Conservation (phyloP, 2,113 vertebrate species). For the Arizona elegans region DNA sequence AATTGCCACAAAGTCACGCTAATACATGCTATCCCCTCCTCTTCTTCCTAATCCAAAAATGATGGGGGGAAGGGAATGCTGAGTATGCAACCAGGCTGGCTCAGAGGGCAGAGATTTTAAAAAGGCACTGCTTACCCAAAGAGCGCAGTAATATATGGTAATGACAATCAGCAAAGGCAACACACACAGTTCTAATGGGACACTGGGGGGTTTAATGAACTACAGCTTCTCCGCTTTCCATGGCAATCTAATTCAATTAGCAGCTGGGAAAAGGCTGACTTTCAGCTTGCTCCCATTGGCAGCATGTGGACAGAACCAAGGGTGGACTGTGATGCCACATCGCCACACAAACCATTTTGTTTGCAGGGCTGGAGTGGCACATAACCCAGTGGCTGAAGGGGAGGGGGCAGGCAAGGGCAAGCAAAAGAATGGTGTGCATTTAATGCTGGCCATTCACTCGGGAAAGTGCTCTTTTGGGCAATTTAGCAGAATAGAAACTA, state of each 20-base stretch:
- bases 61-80: fast-evolving
- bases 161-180: slow-evolving; percentile 57
- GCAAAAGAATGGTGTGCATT: not conserved
- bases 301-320: slow-evolving; percentile 8
- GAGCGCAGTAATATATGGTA: slow-evolving; percentile 56
- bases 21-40: not conserved
- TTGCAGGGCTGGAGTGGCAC: not conserved
- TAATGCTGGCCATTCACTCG: not conserved
- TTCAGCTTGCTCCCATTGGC: not conserved
- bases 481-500: not conserved
- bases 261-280: slow-evolving; percentile 52
- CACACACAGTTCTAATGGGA: slow-evolving; percentile 54
- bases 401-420: not conserved
- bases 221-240: slow-evolving; percentile 56
- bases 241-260: slow-evolving; percentile 69
- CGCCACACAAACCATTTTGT: not conserved
- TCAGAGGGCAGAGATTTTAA: slow-evolving; percentile 8
- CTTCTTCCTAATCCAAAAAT: not conserved
- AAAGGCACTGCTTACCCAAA: slow-evolving; percentile 52
- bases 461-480: not conserved
- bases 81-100: fast-evolving
- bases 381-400: too few species aligned
- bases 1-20: not conserved
- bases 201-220: slow-evolving; percentile 67
- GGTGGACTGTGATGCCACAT: not conserved